Evolutionary conservation across 2,888 invertebrate species (phyloP).

Genomic region (Myopa testacea): DNA sequence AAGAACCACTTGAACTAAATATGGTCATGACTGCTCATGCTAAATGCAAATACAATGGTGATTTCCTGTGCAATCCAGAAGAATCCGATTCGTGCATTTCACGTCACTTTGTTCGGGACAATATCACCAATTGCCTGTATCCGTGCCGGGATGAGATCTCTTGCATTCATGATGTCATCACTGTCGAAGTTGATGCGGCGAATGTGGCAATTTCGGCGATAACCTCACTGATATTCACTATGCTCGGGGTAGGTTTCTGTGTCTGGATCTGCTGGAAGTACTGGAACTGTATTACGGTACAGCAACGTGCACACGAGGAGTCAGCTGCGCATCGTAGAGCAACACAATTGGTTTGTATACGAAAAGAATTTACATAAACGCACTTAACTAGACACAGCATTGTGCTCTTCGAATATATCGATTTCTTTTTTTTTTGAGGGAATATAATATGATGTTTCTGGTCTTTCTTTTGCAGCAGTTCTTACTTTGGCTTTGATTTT

Average conservation of each 20-base stretch:
- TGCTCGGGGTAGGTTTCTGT: slow-evolving; percentile 65
- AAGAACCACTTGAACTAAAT: slow-evolving; percentile 60
- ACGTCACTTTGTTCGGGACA: slow-evolving; percentile 63
- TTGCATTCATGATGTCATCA: slow-evolving; percentile 61
- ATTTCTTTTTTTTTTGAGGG: too few species aligned
- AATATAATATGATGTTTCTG: too few species aligned
- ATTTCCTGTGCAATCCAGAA: slow-evolving; percentile 61
- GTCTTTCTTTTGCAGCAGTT: too few species aligned
- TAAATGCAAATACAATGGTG: slow-evolving; percentile 59
- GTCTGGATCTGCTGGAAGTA: slow-evolving; percentile 68
- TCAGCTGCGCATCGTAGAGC: slow-evolving; percentile 54
- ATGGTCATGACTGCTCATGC: slow-evolving; percentile 65
- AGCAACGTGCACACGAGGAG: slow-evolving; percentile 64
- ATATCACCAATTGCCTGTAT: slow-evolving; percentile 63
- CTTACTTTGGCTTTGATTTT: too few species aligned
- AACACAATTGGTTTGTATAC: slow-evolving; percentile 49
- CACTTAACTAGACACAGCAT: background rate
- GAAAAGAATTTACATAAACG: background rate
- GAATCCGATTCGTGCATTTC: slow-evolving; percentile 64
- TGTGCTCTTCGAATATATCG: too few species aligned
- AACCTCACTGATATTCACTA: slow-evolving; percentile 65
- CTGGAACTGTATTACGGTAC: slow-evolving; percentile 66
- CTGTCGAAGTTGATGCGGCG: slow-evolving; percentile 58
- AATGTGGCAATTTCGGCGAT: slow-evolving; percentile 65
- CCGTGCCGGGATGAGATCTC: slow-evolving; percentile 65